Conservation (phyloP, 2,888 invertebrate species). For the Parascotia fuliginaria region DNA sequence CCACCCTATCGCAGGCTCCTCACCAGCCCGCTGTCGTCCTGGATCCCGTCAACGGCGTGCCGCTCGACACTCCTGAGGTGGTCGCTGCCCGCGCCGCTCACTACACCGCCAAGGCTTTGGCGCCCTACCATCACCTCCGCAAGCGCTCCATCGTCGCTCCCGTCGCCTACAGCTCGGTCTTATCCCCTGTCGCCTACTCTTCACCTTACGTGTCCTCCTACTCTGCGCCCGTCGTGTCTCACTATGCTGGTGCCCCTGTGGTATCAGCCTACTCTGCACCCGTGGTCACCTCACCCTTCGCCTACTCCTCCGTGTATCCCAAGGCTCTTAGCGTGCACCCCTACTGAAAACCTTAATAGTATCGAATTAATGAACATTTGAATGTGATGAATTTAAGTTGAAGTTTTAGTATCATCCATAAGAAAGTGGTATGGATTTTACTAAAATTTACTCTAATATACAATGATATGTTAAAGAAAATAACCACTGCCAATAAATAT, state of each 20-base stretch:
- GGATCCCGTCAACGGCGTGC: slow-evolving; percentile 74
- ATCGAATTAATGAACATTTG: too few relatives aligned
- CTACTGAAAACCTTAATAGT: slow-evolving; percentile 46
- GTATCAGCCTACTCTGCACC: slow-evolving; percentile 47
- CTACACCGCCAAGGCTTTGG: slow-evolving; percentile 75
- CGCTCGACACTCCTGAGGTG: slow-evolving; percentile 80
- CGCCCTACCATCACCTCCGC: slow-evolving; percentile 70
- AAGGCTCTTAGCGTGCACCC: slow-evolving; percentile 70
- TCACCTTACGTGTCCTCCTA: background rate
- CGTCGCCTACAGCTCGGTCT: slow-evolving; percentile 38
- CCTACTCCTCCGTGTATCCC: slow-evolving; percentile 53
- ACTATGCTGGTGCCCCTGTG: slow-evolving; percentile 50
- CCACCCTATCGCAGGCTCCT: slow-evolving; percentile 61
- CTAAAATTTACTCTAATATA: too few relatives aligned
- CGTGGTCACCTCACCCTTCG: background rate
- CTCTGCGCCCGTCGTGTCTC: slow-evolving; percentile 36
- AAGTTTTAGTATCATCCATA: too few relatives aligned
- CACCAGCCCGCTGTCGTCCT: slow-evolving; percentile 75
- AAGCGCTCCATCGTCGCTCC: slow-evolving; percentile 60
- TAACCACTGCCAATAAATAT: background rate
- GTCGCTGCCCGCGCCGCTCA: slow-evolving; percentile 78
- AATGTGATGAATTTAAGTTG: too few relatives aligned
- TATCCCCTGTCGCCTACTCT: slow-evolving; percentile 7
- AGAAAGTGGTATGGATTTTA: too few relatives aligned
- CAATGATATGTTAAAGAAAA: background rate